Conservation (phyloP, 2,888 invertebrate genomes). For the Beris morrisii region DNA sequence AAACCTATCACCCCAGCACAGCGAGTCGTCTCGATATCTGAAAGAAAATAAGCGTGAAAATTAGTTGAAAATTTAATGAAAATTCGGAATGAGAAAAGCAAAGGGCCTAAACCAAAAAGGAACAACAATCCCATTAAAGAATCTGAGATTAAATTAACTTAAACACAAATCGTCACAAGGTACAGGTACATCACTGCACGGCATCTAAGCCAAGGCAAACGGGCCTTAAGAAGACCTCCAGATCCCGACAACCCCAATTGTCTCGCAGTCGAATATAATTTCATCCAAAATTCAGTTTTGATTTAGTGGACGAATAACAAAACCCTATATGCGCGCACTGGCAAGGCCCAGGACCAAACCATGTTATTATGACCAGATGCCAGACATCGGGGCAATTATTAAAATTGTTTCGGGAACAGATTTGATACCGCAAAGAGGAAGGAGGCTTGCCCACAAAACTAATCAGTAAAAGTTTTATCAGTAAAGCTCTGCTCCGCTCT, state of each 20-base stretch:
- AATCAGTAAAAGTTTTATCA: slow-evolving; percentile 39
- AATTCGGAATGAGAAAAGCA: not conserved
- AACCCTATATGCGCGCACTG: slow-evolving; percentile 10
- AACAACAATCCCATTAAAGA: slow-evolving; percentile 7
- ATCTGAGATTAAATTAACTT: slow-evolving; percentile 35
- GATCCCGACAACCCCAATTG: slow-evolving; percentile 15
- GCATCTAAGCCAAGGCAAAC: not conserved
- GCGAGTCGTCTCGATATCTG: slow-evolving; percentile 86
- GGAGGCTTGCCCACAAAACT: slow-evolving; percentile 31
- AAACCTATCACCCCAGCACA: slow-evolving; percentile 90
- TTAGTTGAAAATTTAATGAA: slow-evolving; percentile 13
- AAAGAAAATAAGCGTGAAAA: slow-evolving; percentile 51
- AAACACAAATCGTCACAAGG: slow-evolving; percentile 33
- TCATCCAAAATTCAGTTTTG: slow-evolving; percentile 21
- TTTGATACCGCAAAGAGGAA: slow-evolving; percentile 31
- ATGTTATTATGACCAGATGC: slow-evolving; percentile 40
- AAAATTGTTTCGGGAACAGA: slow-evolving; percentile 39
- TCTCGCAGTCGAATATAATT: slow-evolving; percentile 13
- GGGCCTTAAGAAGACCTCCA: not conserved
- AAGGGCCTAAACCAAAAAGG: not conserved
- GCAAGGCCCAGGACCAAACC: slow-evolving; percentile 19
- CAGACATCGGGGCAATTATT: slow-evolving; percentile 40
- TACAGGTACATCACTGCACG: not conserved
- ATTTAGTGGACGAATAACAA: slow-evolving; percentile 19
- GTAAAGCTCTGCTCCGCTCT: slow-evolving; percentile 30